A percentile compares a stretch with the other conserved stretches of the same genome.
phyloP scores from a whole-genome alignment of 1,140 invertebrate species.

The Leptinotarsa defecta region DNA sequence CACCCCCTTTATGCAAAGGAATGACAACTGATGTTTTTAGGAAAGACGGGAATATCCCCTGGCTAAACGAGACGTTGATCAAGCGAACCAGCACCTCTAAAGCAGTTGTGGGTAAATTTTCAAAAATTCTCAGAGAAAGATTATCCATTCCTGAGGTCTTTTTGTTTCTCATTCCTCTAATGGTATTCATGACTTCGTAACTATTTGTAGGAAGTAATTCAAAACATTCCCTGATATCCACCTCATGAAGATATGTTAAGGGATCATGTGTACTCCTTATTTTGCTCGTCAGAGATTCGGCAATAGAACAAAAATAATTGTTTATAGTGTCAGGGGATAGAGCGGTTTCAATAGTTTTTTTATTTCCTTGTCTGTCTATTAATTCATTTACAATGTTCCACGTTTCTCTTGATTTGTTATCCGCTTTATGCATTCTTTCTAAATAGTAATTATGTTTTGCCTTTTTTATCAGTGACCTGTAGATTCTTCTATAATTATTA shows the following conservation, averaged over 20 bases:
- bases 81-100: background rate
- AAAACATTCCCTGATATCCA: background rate
- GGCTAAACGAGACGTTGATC: background rate
- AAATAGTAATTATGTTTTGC: constrained; percentile 10
- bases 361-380: background rate
- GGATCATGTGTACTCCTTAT: background rate
- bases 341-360: background rate
- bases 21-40: background rate
- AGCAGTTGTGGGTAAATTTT: background rate
- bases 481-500: constrained; percentile 16
- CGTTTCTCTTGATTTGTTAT: constrained; percentile 4
- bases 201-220: background rate
- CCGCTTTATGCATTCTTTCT: constrained; percentile 7
- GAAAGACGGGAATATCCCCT: background rate
- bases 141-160: background rate
- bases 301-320: background rate
- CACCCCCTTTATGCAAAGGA: background rate
- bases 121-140: background rate
- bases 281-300: background rate
- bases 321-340: background rate
- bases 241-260: background rate
- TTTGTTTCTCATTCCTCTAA: background rate
- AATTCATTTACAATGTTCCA: constrained; percentile 10
- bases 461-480: background rate
- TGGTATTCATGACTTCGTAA: background rate